phyloP scores from a whole-genome alignment of 1,140 invertebrate species.

The Drosophila yakuba region DNA sequence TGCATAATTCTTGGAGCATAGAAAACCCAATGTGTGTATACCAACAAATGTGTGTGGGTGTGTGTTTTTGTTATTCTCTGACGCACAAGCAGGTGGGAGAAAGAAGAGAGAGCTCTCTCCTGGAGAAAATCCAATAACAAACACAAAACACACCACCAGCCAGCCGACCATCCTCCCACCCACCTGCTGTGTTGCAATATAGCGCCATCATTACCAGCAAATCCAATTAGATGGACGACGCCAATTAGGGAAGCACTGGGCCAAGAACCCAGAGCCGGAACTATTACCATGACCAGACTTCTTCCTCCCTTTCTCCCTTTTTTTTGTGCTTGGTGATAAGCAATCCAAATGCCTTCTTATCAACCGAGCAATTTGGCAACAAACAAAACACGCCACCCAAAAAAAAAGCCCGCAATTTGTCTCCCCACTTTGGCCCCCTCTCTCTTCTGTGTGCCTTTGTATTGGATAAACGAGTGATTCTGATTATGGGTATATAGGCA shows the following conservation, averaged over 20 bases:
- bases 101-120: conserved; percentile 18
- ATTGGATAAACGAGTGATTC: conserved; percentile 65
- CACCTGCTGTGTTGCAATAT: conserved; percentile 43
- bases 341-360: conserved; percentile 45
- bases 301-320: conserved; percentile 18
- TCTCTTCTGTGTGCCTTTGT: conserved; percentile 7
- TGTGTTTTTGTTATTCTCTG: conserved; percentile 80
- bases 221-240: conserved; percentile 68
- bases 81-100: conserved; percentile 75
- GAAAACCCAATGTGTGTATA: conserved; percentile 59
- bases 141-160: conserved; percentile 15
- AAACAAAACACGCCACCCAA: conserved; percentile 72
- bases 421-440: not conserved
- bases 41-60: conserved; percentile 43
- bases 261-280: conserved; percentile 3
- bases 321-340: conserved; percentile 30
- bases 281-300: conserved; percentile 18
- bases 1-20: conserved; percentile 65
- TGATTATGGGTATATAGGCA: conserved; percentile 33
- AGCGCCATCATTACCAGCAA: conserved; percentile 57
- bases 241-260: conserved; percentile 51
- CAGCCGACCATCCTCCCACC: not conserved
- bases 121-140: conserved; percentile 73
- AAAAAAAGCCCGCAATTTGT: conserved; percentile 36
- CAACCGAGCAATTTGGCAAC: conserved; percentile 49